Conservation (phyloP, 2,888 invertebrate genomes). For the Oegoconia quadripuncta region DNA sequence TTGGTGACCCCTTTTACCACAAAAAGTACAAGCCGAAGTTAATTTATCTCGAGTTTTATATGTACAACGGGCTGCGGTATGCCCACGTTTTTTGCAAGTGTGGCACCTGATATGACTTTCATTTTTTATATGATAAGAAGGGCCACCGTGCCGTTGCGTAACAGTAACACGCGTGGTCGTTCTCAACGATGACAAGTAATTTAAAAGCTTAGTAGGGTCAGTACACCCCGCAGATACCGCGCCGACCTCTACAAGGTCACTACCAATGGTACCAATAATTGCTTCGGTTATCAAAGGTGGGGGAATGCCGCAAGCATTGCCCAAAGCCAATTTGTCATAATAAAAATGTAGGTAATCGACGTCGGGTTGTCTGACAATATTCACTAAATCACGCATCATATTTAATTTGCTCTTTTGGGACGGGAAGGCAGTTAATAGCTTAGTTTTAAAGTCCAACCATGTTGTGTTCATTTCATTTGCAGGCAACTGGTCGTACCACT, state of each 20-base stretch:
- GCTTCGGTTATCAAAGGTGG: slow-evolving; percentile 3
- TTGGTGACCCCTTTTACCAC: neutral
- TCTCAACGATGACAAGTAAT: slow-evolving; percentile 1
- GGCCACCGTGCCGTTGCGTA: neutral
- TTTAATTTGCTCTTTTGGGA: slow-evolving; percentile 1
- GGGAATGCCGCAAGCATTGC: slow-evolving; percentile 3
- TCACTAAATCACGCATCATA: slow-evolving; percentile 5
- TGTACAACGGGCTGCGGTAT: neutral
- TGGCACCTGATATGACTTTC: neutral
- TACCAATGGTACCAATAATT: slow-evolving; percentile 4
- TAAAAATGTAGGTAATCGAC: neutral
- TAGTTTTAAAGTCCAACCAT: slow-evolving; percentile 1
- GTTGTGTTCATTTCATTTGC: slow-evolving; percentile 1
- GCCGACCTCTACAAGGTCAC: slow-evolving; percentile 3
- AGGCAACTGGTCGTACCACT: neutral
- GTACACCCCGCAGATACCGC: slow-evolving; percentile 4
- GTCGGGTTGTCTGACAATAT: no score
- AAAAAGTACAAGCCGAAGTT: neutral
- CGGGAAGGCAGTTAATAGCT: neutral
- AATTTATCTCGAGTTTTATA: neutral
- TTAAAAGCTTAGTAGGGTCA: neutral
- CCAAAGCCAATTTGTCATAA: slow-evolving; percentile 4
- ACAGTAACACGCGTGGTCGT: neutral
- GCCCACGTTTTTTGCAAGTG: slow-evolving; percentile 1
- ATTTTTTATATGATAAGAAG: neutral